Conservation (phyloP, 2,888 invertebrate genomes). For the Drosophila anomelani region DNA sequence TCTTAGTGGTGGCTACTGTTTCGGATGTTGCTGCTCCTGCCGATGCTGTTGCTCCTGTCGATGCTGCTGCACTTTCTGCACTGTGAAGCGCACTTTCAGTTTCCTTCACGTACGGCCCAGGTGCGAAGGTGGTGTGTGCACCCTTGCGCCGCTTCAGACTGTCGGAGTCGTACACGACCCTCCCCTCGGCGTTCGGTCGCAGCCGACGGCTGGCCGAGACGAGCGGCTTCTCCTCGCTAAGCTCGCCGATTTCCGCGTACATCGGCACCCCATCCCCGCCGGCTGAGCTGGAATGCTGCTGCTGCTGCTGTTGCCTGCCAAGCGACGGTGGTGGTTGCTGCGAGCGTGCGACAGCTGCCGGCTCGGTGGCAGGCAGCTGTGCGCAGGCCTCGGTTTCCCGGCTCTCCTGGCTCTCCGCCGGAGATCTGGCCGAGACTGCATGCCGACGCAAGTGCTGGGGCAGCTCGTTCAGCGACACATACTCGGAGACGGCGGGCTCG, state of each 20-base stretch:
- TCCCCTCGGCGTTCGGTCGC: constrained; percentile 91
- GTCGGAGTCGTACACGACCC: constrained; percentile 94
- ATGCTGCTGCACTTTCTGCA: constrained; percentile 55
- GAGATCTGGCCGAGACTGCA: constrained; percentile 38
- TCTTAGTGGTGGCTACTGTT: constrained; percentile 40
- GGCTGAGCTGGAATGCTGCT: constrained; percentile 18
- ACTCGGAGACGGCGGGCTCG: constrained; percentile 87
- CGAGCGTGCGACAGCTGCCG: constrained; percentile 34
- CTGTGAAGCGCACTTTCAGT: constrained; percentile 84
- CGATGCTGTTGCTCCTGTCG: constrained; percentile 71
- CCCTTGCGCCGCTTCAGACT: constrained; percentile 91
- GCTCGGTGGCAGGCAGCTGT: constrained; percentile 28
- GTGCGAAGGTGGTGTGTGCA: constrained; percentile 94
- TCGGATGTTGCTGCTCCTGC: constrained; percentile 30
- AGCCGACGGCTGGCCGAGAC: constrained; percentile 88
- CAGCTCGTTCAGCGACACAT: constrained; percentile 92
- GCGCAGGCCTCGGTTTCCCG: constrained; percentile 59
- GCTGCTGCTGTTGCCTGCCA: constrained; percentile 17
- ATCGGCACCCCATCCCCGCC: constrained; percentile 77
- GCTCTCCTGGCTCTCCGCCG: constrained; percentile 9
- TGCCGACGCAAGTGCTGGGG: constrained; percentile 85
- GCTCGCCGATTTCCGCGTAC: constrained; percentile 82
- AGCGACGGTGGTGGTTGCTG: constrained; percentile 41
- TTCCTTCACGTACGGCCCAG: constrained; percentile 93
- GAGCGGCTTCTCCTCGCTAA: constrained; percentile 75